Evolutionary conservation across 2,113 vertebrate genomes (phyloP), one percentile per base, ranked within the genome.

Genomic region (Agapornis roseicollis): DNA sequence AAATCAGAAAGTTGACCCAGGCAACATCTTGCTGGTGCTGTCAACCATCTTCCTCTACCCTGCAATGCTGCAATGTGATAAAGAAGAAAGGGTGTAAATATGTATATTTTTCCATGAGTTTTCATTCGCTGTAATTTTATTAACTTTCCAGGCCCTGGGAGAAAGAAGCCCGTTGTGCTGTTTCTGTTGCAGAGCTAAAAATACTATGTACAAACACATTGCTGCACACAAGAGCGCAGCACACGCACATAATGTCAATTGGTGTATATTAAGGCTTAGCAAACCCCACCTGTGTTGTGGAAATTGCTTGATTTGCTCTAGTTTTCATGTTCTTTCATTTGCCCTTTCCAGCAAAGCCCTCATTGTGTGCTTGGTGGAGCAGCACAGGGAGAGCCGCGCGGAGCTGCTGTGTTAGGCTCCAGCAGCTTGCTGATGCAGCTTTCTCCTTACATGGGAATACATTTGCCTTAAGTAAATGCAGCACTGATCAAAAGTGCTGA

Each of bases 141-240:
- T 10, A 27, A 1, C 4, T 60, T 28, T 8, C 64, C 17, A 7
- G 23, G 17, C 49, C 55, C 53, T 35, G 55, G 37, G 63, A 25
- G 13, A 15, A 37, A 17, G 47, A 25, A 33, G 8, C 6, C 25
- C 1, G 0, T 11, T 42, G 19, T 27, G 42, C 68, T 29, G 3
- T 42, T 60, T 73, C 5, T 64, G 33, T 42, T 39, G 3, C 0
- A 0, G 28, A 35, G 52, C 7, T 44, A 24, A 22, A 66, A 76
- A 50, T 27, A 4, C 2, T 33, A 3, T 0, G 18, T 14, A 3
- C 22, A 12, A 60, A n/a, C 14, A 7, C 35, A 16, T 33, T 2
- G 2, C 5, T 12, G 31, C 39, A 2, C 2, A 0, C 12, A 4
- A 4, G 10, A 17, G 8, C 2, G 3, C 11, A 5, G 39, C 39